A percentile compares a stretch with the other conserved stretches of the same genome.
phyloP scores from a whole-genome alignment of 2,797 vertebrate genomes.

The Anabacerthia variegaticeps region DNA sequence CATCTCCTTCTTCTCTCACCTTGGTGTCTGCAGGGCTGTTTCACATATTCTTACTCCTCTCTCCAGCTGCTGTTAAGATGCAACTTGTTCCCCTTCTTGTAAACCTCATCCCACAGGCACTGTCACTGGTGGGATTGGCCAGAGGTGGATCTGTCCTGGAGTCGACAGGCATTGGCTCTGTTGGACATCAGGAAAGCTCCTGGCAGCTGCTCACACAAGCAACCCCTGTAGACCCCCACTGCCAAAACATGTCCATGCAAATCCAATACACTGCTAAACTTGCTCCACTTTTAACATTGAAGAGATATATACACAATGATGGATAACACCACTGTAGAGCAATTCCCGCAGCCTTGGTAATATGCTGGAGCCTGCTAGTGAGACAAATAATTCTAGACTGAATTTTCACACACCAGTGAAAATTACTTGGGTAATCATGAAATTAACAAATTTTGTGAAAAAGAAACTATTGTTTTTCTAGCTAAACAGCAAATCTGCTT shows the following conservation, averaged over 20 bases:
- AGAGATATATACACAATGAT: background rate
- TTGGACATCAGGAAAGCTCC: rapidly evolving
- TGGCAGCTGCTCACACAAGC: background rate
- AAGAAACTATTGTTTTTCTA: background rate
- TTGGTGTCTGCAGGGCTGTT: background rate
- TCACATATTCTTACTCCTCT: background rate
- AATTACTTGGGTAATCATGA: background rate
- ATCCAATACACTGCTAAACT: background rate
- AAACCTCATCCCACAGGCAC: background rate
- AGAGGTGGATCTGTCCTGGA: rapidly evolving
- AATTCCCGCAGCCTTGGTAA: background rate
- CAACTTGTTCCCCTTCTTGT: background rate
- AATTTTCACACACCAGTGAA: background rate
- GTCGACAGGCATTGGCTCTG: background rate
- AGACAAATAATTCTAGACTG: background rate
- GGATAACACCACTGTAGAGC: background rate
- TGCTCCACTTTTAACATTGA: background rate
- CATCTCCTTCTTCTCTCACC: background rate
- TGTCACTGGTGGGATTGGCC: too few relatives aligned
- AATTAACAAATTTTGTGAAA: background rate
- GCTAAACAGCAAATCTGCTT: background rate
- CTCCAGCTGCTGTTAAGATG: background rate
- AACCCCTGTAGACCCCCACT: background rate
- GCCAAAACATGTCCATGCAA: background rate
- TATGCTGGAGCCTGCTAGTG: background rate